phyloP scores from a whole-genome alignment of 2,888 invertebrate species.

The Callosobruchus maculatus region DNA sequence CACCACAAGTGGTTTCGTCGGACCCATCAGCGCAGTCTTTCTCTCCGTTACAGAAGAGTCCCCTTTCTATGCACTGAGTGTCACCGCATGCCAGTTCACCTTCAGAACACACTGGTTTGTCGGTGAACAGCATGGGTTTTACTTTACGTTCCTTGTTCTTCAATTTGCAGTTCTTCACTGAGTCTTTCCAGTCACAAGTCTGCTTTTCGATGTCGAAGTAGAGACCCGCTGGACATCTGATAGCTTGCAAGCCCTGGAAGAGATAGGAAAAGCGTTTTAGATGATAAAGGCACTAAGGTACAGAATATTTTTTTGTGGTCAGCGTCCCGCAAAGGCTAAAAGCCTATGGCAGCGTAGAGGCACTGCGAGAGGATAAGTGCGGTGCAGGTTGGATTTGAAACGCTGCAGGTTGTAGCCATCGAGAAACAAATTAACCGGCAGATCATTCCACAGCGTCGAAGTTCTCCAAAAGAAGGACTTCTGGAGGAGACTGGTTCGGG shows the following conservation, averaged over 20 bases:
- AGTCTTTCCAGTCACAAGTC: constrained; percentile 91
- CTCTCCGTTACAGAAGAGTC: constrained; percentile 90
- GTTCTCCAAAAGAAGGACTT: no score
- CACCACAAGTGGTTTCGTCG: constrained; percentile 88
- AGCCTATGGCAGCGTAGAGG: no score
- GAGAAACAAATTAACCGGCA: no score
- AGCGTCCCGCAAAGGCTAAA: no score
- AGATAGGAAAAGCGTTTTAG: no score
- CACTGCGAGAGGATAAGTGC: no score
- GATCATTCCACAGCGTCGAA: no score
- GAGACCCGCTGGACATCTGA: constrained; percentile 87
- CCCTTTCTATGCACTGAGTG: constrained; percentile 79
- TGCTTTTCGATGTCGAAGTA: constrained; percentile 93
- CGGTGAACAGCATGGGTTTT: constrained; percentile 82
- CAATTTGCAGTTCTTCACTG: constrained; percentile 88
- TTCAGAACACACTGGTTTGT: constrained; percentile 85
- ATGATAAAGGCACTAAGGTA: no score
- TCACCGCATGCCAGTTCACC: constrained; percentile 87
- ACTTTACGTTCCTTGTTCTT: constrained; percentile 87
- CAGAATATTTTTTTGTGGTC: no score
- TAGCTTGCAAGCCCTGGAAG: constrained; percentile 82
- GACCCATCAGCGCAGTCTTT: constrained; percentile 86
- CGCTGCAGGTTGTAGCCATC: no score
- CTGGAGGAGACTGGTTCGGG: no score
- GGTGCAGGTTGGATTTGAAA: no score